Percentiles rank a stretch among this genome's conserved stretches.
Conservation (phyloP, 1,140 invertebrate species). For the Drosophila auraria region DNA sequence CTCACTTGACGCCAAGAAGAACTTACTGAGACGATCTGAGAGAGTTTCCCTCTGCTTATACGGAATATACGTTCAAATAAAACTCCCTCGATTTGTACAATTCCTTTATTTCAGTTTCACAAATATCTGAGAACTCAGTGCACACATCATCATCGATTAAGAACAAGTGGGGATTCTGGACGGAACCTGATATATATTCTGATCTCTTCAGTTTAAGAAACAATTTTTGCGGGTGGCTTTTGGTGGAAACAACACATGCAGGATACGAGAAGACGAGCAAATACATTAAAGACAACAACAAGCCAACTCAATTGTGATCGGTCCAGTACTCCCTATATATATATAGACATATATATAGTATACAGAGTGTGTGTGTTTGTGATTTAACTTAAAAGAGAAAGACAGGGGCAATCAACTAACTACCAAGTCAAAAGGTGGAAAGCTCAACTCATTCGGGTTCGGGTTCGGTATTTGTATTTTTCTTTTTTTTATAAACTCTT, state of each 20-base stretch:
- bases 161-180: neutral
- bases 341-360: neutral
- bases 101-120: slow-evolving; percentile 41
- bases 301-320: slow-evolving; percentile 34
- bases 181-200: slow-evolving; percentile 1
- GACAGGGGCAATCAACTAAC: slow-evolving; percentile 31
- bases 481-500: neutral
- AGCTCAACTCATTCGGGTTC: slow-evolving; percentile 12
- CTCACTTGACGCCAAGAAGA: slow-evolving; percentile 38
- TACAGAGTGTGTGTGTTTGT: slow-evolving; percentile 13
- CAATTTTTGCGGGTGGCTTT: slow-evolving; percentile 31
- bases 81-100: slow-evolving; percentile 50
- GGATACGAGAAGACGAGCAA: slow-evolving; percentile 23
- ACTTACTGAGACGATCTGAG: slow-evolving; percentile 17
- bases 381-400: slow-evolving; percentile 4
- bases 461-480: too few species aligned
- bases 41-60: too few species aligned
- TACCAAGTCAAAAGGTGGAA: slow-evolving; percentile 18
- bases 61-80: slow-evolving; percentile 27
- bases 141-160: neutral
- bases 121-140: slow-evolving; percentile 17
- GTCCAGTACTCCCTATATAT: slow-evolving; percentile 29
- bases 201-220: slow-evolving; percentile 22
- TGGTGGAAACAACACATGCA: slow-evolving; percentile 24
- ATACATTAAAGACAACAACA: slow-evolving; percentile 40